phyloP scores from a whole-genome alignment of 2,888 invertebrate species.

The Gastracanthus pulcherrimus region DNA sequence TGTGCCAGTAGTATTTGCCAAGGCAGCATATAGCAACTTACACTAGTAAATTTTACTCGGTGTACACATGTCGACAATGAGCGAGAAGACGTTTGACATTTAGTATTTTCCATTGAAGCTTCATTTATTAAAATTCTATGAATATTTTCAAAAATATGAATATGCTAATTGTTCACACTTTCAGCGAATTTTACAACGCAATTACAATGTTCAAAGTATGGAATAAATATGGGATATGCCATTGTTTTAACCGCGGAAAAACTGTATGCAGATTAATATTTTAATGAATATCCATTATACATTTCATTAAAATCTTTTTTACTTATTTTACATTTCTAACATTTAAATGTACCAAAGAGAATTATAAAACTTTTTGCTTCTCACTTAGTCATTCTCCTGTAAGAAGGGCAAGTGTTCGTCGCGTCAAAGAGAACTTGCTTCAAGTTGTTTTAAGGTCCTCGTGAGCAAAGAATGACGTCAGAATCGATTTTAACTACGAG shows the following conservation, averaged over 20 bases:
- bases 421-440: not conserved
- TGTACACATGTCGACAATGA: not conserved
- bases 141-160: not conserved
- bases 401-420: not conserved
- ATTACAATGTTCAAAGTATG: not conserved
- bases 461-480: not conserved
- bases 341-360: not conserved
- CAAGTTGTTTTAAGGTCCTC: not conserved
- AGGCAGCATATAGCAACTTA: not conserved
- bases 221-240: not conserved
- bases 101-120: not conserved
- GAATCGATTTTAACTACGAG: not conserved
- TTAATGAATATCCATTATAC: too few relatives aligned
- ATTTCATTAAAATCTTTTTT: not conserved
- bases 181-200: not conserved
- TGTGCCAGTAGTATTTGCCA: slow-evolving; percentile 28
- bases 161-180: not conserved
- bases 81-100: not conserved
- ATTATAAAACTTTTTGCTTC: not conserved
- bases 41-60: not conserved
- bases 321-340: too few relatives aligned
- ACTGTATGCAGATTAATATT: too few relatives aligned
- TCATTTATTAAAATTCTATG: not conserved
- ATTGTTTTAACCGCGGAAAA: not conserved
- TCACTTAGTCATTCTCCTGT: not conserved